Evolutionary conservation across 2,797 vertebrate species (phyloP).

Genomic region (Oophaga sylvatica): DNA sequence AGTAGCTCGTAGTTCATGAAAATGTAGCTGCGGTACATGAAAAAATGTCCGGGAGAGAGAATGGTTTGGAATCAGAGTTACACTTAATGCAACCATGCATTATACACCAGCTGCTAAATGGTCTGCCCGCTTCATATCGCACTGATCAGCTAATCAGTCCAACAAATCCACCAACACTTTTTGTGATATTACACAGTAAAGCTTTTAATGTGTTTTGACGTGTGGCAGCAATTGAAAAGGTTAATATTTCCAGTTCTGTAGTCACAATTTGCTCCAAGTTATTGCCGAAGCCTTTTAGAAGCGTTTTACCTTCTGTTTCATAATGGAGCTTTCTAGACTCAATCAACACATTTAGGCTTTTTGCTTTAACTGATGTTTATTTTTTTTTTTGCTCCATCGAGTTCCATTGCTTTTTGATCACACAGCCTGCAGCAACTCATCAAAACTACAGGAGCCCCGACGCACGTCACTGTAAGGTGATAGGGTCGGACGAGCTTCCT

Average conservation of each 20-base stretch:
- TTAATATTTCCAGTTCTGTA: constrained; percentile 4
- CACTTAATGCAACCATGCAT: not conserved
- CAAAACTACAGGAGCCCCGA: not conserved
- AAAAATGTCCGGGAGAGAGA: not conserved
- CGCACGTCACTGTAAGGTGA: not conserved
- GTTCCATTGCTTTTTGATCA: not conserved
- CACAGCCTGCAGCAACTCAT: not conserved
- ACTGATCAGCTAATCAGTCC: not conserved
- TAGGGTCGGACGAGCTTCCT: not conserved
- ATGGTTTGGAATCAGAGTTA: not conserved
- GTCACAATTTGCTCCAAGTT: constrained; percentile 21
- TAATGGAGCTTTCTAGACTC: not conserved
- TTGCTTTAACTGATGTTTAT: not conserved
- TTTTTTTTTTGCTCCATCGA: not conserved
- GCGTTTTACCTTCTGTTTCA: constrained; percentile 2
- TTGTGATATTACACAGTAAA: not conserved
- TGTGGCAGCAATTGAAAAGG: not conserved
- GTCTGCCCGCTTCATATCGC: not conserved
- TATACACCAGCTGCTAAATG: constrained; percentile 4
- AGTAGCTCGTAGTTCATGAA: too few relatives aligned
- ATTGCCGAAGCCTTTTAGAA: not conserved
- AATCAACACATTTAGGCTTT: not conserved
- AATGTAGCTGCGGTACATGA: not conserved
- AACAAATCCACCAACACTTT: constrained; percentile 9
- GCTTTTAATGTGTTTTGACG: constrained; percentile 22